These are phyloP conservation scores for Orthosia gothica DNA, from an alignment of 2,888 invertebrate species.

Conservation along the genomic window DNA sequence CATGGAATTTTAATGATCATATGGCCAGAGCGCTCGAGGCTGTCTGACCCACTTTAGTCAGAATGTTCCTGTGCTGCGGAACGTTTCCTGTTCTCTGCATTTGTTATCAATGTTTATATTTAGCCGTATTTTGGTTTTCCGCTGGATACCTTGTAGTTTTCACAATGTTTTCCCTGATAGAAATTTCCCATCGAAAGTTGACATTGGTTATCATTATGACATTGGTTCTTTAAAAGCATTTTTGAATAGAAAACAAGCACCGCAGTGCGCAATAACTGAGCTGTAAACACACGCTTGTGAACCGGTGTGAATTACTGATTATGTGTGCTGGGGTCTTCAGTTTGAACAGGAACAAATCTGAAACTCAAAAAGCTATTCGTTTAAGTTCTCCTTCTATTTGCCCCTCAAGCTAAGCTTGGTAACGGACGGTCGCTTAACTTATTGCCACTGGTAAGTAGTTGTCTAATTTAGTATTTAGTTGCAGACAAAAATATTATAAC, in stretches of 20 bases:
- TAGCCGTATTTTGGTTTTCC: not conserved
- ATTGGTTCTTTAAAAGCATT: not conserved
- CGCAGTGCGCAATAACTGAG: not conserved
- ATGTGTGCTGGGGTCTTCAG: too few relatives aligned
- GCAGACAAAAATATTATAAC: too few relatives aligned
- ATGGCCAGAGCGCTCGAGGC: conserved; percentile 44
- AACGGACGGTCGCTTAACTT: too few relatives aligned
- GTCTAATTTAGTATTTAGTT: too few relatives aligned
- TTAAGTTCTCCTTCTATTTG: not conserved
- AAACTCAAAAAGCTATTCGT: not conserved
- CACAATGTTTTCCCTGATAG: not conserved
- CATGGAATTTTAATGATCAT: conserved; percentile 66
- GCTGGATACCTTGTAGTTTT: not conserved
- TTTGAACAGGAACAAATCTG: not conserved
- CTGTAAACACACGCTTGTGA: not conserved
- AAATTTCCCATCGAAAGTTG: not conserved
- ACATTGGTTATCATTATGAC: not conserved
- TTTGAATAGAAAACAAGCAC: not conserved
- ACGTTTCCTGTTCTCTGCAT: conserved; percentile 35
- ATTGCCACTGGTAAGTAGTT: too few relatives aligned
- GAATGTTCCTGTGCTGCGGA: conserved; percentile 22
- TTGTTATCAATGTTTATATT: conserved; percentile 37
- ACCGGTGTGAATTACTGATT: not conserved
- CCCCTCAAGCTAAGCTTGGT: not conserved
- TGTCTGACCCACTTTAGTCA: conserved; percentile 62